Base-by-base conservation (phyloP, 2,888 invertebrate species). In the Athripsodes cinereus region DNA sequence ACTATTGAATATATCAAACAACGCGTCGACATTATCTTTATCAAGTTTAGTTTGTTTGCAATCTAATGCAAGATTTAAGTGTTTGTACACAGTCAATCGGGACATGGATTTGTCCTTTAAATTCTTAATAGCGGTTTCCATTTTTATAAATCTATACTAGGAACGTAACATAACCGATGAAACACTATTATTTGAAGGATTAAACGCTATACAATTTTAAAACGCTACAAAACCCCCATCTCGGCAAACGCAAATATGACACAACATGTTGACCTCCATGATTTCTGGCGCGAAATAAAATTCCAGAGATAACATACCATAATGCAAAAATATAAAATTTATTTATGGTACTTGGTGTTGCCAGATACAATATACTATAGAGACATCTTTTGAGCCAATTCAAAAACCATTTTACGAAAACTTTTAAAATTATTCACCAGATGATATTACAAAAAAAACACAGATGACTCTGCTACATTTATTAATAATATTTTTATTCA, bases 211-310 rank as follows among this genome's bases (percentile, higher is more conserved):
- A n/a, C n/a, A 26, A 10, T 26, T 16, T 40, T 13, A 8, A 40
- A 40, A 40, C 13, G 3, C 3, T 8, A n/a, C 40, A 40, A 40
- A 13, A 40, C 2, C 13, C 13, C 13, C 3, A 13, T 40, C 13
- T 16, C 40, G 13, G 13, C 26, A 10, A 3, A 40, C 40, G 13
- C 40, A 5, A 8, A n/a, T 40, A 13, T 40, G 40, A 40, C 40
- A 40, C 40, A 40, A 40, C 40, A 40, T 40, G 40, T 40, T 40
- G 13, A 40, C 40, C 40, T 16, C 40, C n/a, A 40, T 16, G 16
- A 40, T 40, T 40, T 40, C 40, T 40, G 40, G 40, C 40, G 40
- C 40, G 40, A 40, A 40, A 40, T 40, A 40, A 40, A 40, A 13
- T 40, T 13, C 3, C 40, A 40, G 40, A 40, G 2, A 40, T 8